Base-by-base conservation (phyloP, 2,888 invertebrate species). In the Drosophila demipolita region DNA sequence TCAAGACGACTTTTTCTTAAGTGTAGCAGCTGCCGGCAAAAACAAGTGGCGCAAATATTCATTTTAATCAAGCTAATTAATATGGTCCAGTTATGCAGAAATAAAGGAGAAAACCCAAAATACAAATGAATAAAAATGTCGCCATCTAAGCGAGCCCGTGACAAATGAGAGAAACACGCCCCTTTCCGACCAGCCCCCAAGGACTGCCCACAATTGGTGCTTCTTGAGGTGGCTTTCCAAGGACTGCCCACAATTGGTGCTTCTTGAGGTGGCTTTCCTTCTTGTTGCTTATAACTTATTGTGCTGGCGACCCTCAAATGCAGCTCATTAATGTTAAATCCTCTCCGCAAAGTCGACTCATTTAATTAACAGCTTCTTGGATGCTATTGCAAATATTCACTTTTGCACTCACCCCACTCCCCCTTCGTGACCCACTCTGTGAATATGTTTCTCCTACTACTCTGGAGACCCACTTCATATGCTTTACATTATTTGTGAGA, bases 31-130 rank as follows among this genome's bases (percentile, higher is more conserved):
- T 73, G 78, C 71, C 76, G 76, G 77, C 74, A 60, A 61, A 75
- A 73, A 66, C 60, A 71, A 74, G 65, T 71, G 79, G 75, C 62
- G 62, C 74, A 87, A 89, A 87, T 84, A 87, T 87, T 87, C 84
- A 83, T 84, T 89, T 87, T 87, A 87, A 89, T 87, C 87, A 87
- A 87, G 89, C 79, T 87, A 87, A 87, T 87, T 87, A 87, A 87
- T 87, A 80, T 83, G 89, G 87, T 84, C 84, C 77, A 87, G 79
- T 79, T 75, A 80, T 76, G 59, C 61, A 23, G 71, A 48, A 9
- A 15, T 26, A 15, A 57, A n/a, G 7, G 7, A 33, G 45, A 55
- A 42, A 36, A 45, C 33, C 50, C 33, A 50, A 73, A 73, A 65
- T 36, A 63, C 58, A 73, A 72, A 75, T 49, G 66, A 64, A 71